A percentile compares a stretch with the other conserved stretches of the same genome.
These are phyloP conservation scores for Oncorhynchus clarkii DNA, from an alignment of 2,113 vertebrate genomes.

Conservation along the genomic window DNA sequence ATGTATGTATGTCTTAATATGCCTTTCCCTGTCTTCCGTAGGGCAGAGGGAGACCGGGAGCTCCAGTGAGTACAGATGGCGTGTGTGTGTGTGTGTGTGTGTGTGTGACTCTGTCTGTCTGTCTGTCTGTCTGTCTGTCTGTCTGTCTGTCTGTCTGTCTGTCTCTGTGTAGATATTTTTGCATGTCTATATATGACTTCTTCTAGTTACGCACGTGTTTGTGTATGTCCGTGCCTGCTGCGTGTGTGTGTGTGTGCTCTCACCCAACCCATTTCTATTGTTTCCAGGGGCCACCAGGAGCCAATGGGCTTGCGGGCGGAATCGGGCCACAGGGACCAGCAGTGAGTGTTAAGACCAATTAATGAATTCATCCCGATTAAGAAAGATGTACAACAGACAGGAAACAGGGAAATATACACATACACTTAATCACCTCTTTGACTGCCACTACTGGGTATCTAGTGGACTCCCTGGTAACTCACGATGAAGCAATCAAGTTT, in stretches of 20 bases:
- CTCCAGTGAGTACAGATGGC: slow-evolving; percentile 80
- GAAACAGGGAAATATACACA: no score
- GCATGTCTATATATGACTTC: background rate
- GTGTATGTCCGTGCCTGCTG: slow-evolving; percentile 36
- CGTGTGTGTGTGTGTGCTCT: slow-evolving; percentile 4
- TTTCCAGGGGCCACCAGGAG: slow-evolving; percentile 86
- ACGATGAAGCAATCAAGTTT: no score
- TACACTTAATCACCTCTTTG: background rate
- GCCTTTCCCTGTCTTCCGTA: slow-evolving; percentile 71
- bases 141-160: background rate
- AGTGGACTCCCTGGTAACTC: no score
- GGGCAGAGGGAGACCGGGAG: slow-evolving; percentile 93
- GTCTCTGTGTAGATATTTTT: background rate
- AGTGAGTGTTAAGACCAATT: slow-evolving; percentile 73
- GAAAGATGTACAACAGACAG: background rate
- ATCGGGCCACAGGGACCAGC: slow-evolving; percentile 82
- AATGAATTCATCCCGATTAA: background rate
- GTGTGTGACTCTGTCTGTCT: background rate
- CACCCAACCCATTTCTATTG: slow-evolving; percentile 32
- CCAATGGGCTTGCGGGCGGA: slow-evolving; percentile 87
- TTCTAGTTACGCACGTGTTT: slow-evolving; percentile 29
- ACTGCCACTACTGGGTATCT: no score
- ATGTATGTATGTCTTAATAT: slow-evolving; percentile 56
- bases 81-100: background rate
- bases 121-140: background rate